Base-by-base conservation (phyloP, 2,888 invertebrate genomes). In the Drosophila macrothrix region DNA sequence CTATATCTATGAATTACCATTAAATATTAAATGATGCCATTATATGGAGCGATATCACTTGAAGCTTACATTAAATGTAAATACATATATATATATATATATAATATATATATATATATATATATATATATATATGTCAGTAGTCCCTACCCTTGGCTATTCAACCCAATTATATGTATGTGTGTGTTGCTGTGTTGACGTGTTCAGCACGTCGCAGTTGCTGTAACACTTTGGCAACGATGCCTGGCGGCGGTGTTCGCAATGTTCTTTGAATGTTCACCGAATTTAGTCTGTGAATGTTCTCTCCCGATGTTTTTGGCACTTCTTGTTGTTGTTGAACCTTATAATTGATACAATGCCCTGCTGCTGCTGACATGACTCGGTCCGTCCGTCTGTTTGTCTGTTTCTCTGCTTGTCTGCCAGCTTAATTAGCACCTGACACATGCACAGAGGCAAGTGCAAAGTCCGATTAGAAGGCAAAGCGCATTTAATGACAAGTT, bases 401-500 rank as follows among this genome's bases (percentile, higher is more conserved):
- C 43, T 28, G 16, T 25, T 19, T 19, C 19, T 19, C 66, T 59
- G 39, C 19, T n/a, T 50, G 53, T 16, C 12, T 33, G 54, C 29
- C 37, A 46, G 49, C 35, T 78, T 83, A 85, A 85, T 88, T 88
- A 85, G 71, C 86, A 83, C 80, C 78, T 86, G 84, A 78, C 86
- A 83, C 74, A 63, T 70, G 65, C 80, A 76, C 70, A 73, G 54
- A 25, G 50, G 33, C 53, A 67, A 73, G 69, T 74, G 69, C 67
- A 77, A 58, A 63, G 68, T 70, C 39, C 59, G 56, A 66, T 68
- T 72, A 63, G 69, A 62, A 70, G 67, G 65, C 67, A 67, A 77
- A 83, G 72, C 67, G 73, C 88, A 72, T 80, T 85, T 84, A 83
- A 85, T 84, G 84, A 80, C 88, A 77, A 85, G 73, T 85, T 88